phyloP scores from a whole-genome alignment of 1,140 invertebrate species.

The Solen grandis region DNA sequence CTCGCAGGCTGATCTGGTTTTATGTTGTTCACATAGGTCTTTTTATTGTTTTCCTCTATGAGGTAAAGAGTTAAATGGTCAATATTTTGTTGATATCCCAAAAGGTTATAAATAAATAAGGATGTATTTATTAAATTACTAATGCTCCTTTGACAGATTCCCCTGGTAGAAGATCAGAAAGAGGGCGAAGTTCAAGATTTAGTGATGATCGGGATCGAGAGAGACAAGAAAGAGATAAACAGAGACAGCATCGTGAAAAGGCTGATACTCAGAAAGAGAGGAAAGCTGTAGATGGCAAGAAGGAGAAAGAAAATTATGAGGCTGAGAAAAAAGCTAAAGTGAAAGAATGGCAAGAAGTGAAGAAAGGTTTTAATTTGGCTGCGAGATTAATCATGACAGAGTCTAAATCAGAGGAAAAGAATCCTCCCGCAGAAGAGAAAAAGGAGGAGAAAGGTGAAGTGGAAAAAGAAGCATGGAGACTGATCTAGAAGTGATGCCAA shows the following conservation, averaged over 20 bases:
- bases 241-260: background rate
- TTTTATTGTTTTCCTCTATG: too few species aligned
- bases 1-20: too few species aligned
- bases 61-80: too few species aligned
- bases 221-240: background rate
- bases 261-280: background rate
- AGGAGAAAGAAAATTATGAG: background rate
- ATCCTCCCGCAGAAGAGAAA: constrained; percentile 6
- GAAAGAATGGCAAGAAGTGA: too few species aligned
- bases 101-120: too few species aligned
- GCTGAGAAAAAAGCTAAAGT: background rate
- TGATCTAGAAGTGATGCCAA: background rate
- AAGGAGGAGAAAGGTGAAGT: background rate
- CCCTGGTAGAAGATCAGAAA: constrained; percentile 1
- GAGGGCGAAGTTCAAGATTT: background rate
- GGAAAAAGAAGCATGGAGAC: background rate
- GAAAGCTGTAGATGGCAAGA: background rate
- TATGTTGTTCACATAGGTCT: too few species aligned
- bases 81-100: too few species aligned
- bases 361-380: too few species aligned
- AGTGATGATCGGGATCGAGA: constrained; percentile 8
- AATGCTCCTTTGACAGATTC: too few species aligned
- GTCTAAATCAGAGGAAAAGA: too few species aligned
- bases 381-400: too few species aligned
- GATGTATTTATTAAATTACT: too few species aligned